Percentiles rank a stretch among this genome's conserved stretches.
phyloP scores from a whole-genome alignment of 2,113 vertebrate species.

The Vulpes ferrilata region DNA sequence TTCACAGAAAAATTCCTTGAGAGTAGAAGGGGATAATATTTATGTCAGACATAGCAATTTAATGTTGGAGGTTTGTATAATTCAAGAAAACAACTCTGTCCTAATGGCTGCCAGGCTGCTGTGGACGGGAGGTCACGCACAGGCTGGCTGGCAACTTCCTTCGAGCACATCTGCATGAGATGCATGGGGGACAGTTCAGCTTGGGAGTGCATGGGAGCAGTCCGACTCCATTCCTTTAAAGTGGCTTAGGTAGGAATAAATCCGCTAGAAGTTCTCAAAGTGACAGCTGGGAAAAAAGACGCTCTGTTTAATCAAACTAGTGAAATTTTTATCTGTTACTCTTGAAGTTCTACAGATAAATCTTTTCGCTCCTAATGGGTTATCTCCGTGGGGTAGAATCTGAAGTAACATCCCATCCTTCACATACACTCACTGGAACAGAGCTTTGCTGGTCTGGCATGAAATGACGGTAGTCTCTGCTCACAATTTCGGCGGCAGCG shows the following conservation, averaged over 20 bases:
- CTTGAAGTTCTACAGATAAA: background rate
- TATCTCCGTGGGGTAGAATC: background rate
- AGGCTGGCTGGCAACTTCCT: slow-evolving; percentile 88
- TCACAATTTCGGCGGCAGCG: background rate
- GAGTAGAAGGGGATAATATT: slow-evolving; percentile 99
- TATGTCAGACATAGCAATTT: slow-evolving; percentile 99
- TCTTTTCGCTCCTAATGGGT: slow-evolving; percentile 27
- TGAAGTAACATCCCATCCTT: slow-evolving; percentile 40
- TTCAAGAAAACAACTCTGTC: slow-evolving; percentile 85
- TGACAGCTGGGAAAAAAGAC: slow-evolving; percentile 83
- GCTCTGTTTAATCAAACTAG: slow-evolving; percentile 74
- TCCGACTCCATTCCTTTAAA: slow-evolving; percentile 45
- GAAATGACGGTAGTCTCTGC: background rate
- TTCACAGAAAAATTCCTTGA: slow-evolving; percentile 97
- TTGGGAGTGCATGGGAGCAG: slow-evolving; percentile 85
- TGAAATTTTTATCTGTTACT: background rate
- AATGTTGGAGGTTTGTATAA: slow-evolving; percentile 99
- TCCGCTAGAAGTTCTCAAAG: slow-evolving; percentile 77
- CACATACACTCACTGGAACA: slow-evolving; percentile 6
- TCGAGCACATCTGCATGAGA: slow-evolving; percentile 88
- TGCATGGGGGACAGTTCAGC: slow-evolving; percentile 86
- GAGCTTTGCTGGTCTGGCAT: background rate
- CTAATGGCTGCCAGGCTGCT: slow-evolving; percentile 91
- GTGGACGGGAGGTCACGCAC: slow-evolving; percentile 91
- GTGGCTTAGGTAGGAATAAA: slow-evolving; percentile 35